Base-by-base conservation (phyloP, 2,888 invertebrate species). In the Idaea straminata region DNA sequence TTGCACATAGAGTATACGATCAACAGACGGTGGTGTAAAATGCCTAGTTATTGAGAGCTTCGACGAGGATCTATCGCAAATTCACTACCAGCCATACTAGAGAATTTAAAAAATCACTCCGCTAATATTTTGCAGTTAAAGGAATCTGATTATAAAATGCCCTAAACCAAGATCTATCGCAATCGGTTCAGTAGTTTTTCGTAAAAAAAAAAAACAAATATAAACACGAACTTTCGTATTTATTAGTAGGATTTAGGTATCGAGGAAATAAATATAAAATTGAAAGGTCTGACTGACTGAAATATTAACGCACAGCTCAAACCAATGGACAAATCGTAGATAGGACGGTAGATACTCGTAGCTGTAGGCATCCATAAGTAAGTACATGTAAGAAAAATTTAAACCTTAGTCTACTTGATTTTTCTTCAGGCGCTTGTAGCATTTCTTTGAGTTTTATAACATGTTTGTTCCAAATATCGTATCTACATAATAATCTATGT, bases 1-100 rank as follows among this genome's bases (percentile, higher is more conserved):
- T 25, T 80, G 81, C 73, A 75, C 79, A 74, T 69, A 69, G 85
- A 83, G 67, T 76, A 74, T 47, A 10, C 13, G 3, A 15, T 0
- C 0, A 15, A 60, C 36, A 77, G 76, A 78, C 25, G 35, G 60
- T 64, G 4, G 6, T 0, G 3, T 5, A 59, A 65, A 67, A 35
- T 84, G 76, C 85, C 84, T 83, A 82, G 15, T 3, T 7, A 5
- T 3, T 6, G 0, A 3, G 0, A 16, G 66, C 35, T 65, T 80
- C 76, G 67, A 62, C 63, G 80, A 79, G 73, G 69, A 61, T n/a
- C 15, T 2, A 25, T 25, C 1, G 3, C 25, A 25, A 3, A 25
- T 25, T 25, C 25, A 25, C 25, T 25, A 25, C 25, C 25, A 25
- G 25, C 2, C 25, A 25, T 25, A 25, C 25, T 25, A 25, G 58